Conservation (phyloP, 2,888 invertebrate species). For the Dasysyrphus tricinctus region DNA sequence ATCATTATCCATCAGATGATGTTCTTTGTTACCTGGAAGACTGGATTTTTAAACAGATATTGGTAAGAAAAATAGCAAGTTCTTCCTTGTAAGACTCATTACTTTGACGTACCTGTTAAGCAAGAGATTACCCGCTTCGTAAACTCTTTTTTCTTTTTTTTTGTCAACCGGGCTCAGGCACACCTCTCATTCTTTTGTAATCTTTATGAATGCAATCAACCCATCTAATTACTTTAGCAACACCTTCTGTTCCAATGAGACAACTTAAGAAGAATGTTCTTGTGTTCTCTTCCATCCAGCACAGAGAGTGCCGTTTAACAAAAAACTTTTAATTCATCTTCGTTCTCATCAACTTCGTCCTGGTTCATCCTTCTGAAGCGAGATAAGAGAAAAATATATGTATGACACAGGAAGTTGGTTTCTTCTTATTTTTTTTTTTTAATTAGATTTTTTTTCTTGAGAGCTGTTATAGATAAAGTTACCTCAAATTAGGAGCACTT, state of each 20-base stretch:
- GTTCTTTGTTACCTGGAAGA: too few species aligned
- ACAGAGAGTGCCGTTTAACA: conserved; percentile 3
- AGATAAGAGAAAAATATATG: not conserved
- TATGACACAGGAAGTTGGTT: conserved; percentile 2
- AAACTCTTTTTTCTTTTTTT: not conserved
- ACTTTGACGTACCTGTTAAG: not conserved
- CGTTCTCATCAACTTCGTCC: conserved; percentile 27
- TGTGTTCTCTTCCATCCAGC: conserved; percentile 6
- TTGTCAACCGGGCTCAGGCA: not conserved
- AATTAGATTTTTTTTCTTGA: not conserved
- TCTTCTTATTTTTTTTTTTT: not conserved
- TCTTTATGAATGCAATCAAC: conserved; percentile 37
- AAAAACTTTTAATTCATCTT: conserved; percentile 40
- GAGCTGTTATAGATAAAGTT: not conserved
- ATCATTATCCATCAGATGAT: too few species aligned
- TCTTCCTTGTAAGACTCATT: too few species aligned
- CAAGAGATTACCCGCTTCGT: not conserved
- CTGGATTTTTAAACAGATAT: too few species aligned
- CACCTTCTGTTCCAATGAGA: conserved; percentile 25
- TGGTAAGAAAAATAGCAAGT: too few species aligned
- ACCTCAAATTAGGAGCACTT: conserved; percentile 18
- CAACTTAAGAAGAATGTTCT: conserved; percentile 16
- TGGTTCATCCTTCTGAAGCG: not conserved
- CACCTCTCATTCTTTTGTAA: conserved; percentile 7
- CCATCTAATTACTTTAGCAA: conserved; percentile 36